phyloP scores from a whole-genome alignment of 2,888 invertebrate species.

The Thyatira batis region DNA sequence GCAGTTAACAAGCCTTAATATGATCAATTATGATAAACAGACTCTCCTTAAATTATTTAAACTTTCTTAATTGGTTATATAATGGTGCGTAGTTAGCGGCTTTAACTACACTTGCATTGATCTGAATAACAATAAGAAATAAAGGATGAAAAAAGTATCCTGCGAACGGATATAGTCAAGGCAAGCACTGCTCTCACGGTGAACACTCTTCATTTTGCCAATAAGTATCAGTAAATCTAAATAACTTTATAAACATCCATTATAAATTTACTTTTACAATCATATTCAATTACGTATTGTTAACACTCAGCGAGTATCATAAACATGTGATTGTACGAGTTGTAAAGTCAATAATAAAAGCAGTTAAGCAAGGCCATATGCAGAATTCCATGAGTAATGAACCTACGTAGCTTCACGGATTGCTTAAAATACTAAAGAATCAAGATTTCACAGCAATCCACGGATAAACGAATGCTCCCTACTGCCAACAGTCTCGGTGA shows the following conservation, averaged over 20 bases:
- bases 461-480: slow-evolving; percentile 54
- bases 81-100: slow-evolving; percentile 11
- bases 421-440: slow-evolving; percentile 37
- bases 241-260: slow-evolving; percentile 17
- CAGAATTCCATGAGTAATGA: slow-evolving; percentile 6
- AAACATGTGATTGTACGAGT: slow-evolving; percentile 7
- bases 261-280: slow-evolving; percentile 1
- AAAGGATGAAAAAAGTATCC: slow-evolving; percentile 23
- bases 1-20: too few relatives aligned
- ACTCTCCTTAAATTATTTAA: neutral
- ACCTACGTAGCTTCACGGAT: slow-evolving; percentile 14
- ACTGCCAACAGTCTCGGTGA: slow-evolving; percentile 32
- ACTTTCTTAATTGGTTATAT: neutral
- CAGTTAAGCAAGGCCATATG: slow-evolving; percentile 17
- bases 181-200: slow-evolving; percentile 48
- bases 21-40: too few relatives aligned
- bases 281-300: slow-evolving; percentile 17
- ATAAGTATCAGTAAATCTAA: slow-evolving; percentile 28
- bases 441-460: slow-evolving; percentile 46
- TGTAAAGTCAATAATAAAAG: slow-evolving; percentile 25
- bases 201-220: slow-evolving; percentile 20
- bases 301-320: neutral
- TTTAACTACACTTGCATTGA: slow-evolving; percentile 32
- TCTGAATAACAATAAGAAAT: slow-evolving; percentile 36
- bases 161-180: slow-evolving; percentile 44